Percentiles rank a stretch among this genome's conserved stretches.
phyloP scores from a whole-genome alignment of 1,140 invertebrate species.

The Conus betulinus region DNA sequence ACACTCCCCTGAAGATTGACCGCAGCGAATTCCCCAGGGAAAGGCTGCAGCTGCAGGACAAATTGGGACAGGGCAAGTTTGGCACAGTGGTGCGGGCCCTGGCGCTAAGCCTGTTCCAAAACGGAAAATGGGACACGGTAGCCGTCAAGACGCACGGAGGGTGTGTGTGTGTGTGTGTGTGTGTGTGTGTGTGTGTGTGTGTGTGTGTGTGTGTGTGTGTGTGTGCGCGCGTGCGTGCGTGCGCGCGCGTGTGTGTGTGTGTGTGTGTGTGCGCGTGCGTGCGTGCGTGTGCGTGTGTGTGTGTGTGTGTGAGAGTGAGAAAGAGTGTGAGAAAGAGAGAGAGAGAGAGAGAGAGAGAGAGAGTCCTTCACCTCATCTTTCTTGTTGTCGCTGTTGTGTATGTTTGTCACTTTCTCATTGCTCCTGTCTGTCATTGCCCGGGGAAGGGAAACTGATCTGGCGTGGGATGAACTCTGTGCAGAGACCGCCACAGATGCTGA shows the following conservation, averaged over 20 bases:
- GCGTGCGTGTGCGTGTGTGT: background rate
- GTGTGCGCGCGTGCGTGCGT: background rate
- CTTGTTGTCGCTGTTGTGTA: too few species aligned
- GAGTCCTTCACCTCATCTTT: background rate
- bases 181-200: background rate
- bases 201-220: conserved; percentile 15
- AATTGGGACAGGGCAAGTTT: conserved; percentile 25
- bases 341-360: conserved; percentile 10
- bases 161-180: background rate
- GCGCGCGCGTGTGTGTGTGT: background rate
- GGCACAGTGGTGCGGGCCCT: background rate
- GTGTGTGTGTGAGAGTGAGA: conserved; percentile 1
- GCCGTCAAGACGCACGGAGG: conserved; percentile 35
- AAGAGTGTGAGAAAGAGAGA: background rate
- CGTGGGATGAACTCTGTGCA: background rate
- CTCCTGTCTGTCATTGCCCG: too few species aligned
- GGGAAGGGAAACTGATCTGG: too few species aligned
- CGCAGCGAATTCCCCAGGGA: conserved; percentile 25
- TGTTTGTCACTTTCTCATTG: background rate
- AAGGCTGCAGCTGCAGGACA: conserved; percentile 24
- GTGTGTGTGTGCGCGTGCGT: background rate
- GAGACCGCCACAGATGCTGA: conserved; percentile 26
- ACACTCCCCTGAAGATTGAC: conserved; percentile 3
- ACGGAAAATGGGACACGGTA: conserved; percentile 32
- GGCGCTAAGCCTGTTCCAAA: conserved; percentile 20